phyloP scores from a whole-genome alignment of 2,797 vertebrate species.

The Ammospiza maritima region DNA sequence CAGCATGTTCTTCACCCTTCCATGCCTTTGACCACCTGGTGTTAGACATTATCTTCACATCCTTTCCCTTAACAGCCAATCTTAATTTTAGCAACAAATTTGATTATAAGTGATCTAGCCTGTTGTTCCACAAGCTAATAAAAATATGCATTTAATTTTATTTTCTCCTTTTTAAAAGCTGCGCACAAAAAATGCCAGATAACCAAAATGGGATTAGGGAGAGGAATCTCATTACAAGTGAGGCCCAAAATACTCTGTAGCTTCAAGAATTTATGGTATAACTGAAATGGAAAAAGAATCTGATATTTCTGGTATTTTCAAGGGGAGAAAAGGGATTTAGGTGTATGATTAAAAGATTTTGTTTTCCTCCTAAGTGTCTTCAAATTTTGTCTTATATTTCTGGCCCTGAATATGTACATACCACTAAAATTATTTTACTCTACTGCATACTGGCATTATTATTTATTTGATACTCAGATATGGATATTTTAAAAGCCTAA shows the following conservation, averaged over 20 bases:
- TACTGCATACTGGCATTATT: neutral
- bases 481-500: neutral
- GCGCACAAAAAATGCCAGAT: neutral
- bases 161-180: neutral
- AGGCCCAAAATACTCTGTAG: neutral
- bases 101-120: neutral
- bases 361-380: neutral
- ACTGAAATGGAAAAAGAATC: fast-evolving
- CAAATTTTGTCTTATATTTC: neutral
- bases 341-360: neutral
- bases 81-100: neutral
- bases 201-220: neutral
- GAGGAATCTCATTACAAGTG: neutral
- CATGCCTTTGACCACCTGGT: neutral
- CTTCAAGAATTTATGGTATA: neutral
- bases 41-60: neutral
- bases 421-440: neutral
- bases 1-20: neutral
- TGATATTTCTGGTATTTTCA: neutral
- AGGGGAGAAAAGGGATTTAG: neutral
- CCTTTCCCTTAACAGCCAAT: neutral
- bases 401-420: neutral
- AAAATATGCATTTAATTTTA: neutral
- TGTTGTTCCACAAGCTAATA: neutral
- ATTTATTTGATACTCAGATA: neutral